Conservation (phyloP, 2,797 vertebrate species). For the Phrynocephalus guinanensis region DNA sequence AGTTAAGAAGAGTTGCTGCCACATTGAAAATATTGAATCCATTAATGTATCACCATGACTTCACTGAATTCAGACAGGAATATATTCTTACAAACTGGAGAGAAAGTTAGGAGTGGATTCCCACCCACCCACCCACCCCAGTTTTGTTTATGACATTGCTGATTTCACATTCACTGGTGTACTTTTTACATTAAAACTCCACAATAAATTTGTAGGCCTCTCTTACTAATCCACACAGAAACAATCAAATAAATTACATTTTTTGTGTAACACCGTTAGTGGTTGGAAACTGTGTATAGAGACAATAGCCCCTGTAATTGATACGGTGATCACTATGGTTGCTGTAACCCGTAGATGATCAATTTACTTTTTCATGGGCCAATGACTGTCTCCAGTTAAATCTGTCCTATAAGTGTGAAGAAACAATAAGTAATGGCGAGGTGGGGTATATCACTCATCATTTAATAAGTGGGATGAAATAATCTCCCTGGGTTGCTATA, state of each 20-base stretch:
- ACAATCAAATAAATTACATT: neutral
- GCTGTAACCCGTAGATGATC: neutral
- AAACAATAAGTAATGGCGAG: neutral
- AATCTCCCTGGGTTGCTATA: neutral
- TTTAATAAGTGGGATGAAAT: neutral
- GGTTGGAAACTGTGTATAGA: neutral
- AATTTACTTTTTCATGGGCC: neutral
- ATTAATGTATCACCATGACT: too few species aligned
- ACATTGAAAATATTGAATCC: neutral
- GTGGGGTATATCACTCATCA: neutral
- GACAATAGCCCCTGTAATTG: neutral
- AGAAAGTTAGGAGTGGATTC: too few species aligned
- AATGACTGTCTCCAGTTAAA: neutral
- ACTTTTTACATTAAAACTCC: neutral
- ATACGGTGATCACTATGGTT: neutral
- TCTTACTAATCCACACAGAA: neutral
- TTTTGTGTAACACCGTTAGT: neutral
- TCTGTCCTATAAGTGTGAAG: neutral
- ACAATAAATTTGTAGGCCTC: neutral
- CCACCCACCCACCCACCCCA: neutral
- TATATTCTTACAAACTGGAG: too few species aligned
- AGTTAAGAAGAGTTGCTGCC: constrained; percentile 12
- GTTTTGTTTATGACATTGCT: neutral
- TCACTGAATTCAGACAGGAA: too few species aligned
- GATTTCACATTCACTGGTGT: neutral